These are phyloP conservation scores for Pachycephus smyrnensis DNA, from an alignment of 2,888 invertebrate genomes.

Conservation along the genomic window DNA sequence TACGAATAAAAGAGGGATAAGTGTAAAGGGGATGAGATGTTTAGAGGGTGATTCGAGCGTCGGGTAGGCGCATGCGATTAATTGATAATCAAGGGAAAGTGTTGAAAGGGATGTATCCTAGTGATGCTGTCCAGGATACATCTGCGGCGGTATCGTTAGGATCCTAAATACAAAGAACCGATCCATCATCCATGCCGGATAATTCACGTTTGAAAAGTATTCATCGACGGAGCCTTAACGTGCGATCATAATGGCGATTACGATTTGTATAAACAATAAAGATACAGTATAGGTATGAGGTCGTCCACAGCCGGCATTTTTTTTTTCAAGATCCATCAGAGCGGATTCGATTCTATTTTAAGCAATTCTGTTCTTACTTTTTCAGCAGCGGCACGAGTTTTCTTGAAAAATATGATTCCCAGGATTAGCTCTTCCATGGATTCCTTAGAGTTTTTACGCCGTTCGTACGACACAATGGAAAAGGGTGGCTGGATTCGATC, in stretches of 20 bases:
- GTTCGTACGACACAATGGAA: not conserved
- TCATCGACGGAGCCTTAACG: slow-evolving; percentile 34
- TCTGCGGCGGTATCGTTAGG: slow-evolving; percentile 63
- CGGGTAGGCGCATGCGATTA: slow-evolving; percentile 47
- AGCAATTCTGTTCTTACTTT: not conserved
- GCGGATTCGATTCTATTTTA: not conserved
- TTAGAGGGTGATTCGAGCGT: not conserved
- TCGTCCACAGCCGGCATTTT: not conserved
- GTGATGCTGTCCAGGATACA: slow-evolving; percentile 45
- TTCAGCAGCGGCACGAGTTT: not conserved
- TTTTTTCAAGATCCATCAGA: not conserved
- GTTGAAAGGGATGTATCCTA: slow-evolving; percentile 51
- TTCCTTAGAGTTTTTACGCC: not conserved
- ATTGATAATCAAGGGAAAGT: slow-evolving; percentile 64
- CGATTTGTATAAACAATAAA: slow-evolving; percentile 43
- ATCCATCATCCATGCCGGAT: slow-evolving; percentile 63
- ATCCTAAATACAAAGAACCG: slow-evolving; percentile 58
- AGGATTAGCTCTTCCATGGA: not conserved
- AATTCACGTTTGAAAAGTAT: slow-evolving; percentile 54
- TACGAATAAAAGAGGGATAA: not conserved
- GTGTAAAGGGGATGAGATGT: not conserved
- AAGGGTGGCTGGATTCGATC: not conserved
- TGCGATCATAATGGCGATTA: slow-evolving; percentile 60
- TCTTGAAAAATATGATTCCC: not conserved
- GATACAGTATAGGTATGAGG: not conserved